phyloP scores from a whole-genome alignment of 2,888 invertebrate genomes.

The Agapetus fuscipes region DNA sequence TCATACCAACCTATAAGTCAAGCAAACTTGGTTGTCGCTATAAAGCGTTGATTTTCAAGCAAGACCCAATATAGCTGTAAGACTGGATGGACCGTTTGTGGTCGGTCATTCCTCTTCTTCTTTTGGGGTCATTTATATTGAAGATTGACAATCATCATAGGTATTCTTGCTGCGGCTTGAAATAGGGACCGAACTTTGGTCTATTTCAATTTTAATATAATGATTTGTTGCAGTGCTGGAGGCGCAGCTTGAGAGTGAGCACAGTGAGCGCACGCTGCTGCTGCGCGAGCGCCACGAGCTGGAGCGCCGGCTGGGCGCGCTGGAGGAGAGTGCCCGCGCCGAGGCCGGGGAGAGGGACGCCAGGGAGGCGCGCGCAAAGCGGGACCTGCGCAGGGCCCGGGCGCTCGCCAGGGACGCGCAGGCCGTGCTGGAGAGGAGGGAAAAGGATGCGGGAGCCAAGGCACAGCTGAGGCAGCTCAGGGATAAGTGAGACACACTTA shows the following conservation, averaged over 20 bases:
- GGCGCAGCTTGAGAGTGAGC: conserved; percentile 86
- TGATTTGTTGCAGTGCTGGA: conserved; percentile 60
- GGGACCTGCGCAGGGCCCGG: conserved; percentile 82
- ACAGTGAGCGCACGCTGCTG: conserved; percentile 79
- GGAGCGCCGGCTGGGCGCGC: conserved; percentile 72
- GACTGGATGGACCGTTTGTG: too few relatives aligned
- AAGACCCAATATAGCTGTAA: too few relatives aligned
- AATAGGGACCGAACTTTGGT: background rate
- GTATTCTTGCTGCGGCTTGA: too few relatives aligned
- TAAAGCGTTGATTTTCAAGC: too few relatives aligned
- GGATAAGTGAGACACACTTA: conserved; percentile 55
- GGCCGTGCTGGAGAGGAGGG: conserved; percentile 79
- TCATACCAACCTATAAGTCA: too few relatives aligned
- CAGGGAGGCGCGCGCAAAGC: conserved; percentile 61
- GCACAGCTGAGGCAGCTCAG: conserved; percentile 64
- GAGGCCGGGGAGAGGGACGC: conserved; percentile 68
- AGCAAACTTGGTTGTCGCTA: too few relatives aligned
- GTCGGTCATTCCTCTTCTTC: too few relatives aligned
- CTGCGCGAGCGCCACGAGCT: conserved; percentile 85
- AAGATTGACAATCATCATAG: too few relatives aligned
- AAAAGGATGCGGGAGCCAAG: conserved; percentile 77
- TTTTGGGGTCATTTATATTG: too few relatives aligned
- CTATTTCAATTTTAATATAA: conserved; percentile 1
- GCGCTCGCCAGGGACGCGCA: conserved; percentile 88
- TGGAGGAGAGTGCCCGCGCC: conserved; percentile 66